phyloP scores from a whole-genome alignment of 2,113 vertebrate genomes.

The Hyperoodon ampullatus region DNA sequence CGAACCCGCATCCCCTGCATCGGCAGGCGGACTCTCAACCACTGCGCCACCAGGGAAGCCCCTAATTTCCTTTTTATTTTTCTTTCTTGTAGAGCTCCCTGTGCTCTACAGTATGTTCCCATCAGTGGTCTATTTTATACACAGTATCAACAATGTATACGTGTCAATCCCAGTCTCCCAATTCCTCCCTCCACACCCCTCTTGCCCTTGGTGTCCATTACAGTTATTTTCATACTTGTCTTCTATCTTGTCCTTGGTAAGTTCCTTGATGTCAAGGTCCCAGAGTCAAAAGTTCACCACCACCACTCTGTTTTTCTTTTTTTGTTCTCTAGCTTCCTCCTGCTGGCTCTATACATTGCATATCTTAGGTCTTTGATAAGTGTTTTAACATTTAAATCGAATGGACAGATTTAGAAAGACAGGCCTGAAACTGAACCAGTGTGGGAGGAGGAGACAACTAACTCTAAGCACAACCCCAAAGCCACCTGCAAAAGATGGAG shows the following conservation, averaged over 20 bases:
- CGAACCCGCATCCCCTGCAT: too few species aligned
- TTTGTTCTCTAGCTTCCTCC: not conserved
- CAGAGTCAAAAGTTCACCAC: not conserved
- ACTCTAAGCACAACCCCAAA: not conserved
- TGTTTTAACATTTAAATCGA: not conserved
- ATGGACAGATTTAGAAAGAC: slow-evolving; percentile 8
- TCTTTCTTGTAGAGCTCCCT: too few species aligned
- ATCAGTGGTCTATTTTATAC: too few species aligned
- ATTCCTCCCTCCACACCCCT: too few species aligned
- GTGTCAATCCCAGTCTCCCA: too few species aligned
- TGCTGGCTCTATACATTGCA: not conserved
- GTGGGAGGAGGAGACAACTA: not conserved
- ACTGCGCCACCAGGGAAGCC: too few species aligned
- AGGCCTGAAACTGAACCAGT: not conserved
- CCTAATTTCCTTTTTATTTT: too few species aligned
- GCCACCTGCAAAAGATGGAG: not conserved
- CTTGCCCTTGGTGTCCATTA: not conserved
- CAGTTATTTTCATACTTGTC: slow-evolving; percentile 9
- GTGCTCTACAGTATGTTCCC: too few species aligned
- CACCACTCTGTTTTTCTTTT: not conserved
- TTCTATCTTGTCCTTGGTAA: not conserved
- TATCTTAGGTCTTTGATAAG: not conserved
- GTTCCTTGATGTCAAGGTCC: not conserved
- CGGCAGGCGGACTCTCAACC: too few species aligned
- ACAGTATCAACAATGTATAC: too few species aligned